Conservation (phyloP, 2,113 vertebrate species). For the Fukomys damarensis region DNA sequence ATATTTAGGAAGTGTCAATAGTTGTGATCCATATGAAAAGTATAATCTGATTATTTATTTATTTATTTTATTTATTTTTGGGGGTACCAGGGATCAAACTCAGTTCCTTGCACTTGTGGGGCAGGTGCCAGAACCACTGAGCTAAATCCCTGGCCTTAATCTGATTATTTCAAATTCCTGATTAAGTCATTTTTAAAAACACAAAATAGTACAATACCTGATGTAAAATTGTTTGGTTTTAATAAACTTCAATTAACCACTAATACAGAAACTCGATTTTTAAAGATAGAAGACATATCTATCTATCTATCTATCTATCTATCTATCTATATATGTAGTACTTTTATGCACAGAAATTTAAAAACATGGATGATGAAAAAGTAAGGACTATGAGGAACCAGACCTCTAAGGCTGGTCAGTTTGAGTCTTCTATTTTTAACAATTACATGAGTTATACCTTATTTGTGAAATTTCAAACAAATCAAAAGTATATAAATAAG, state of each 20-base stretch:
- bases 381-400: neutral
- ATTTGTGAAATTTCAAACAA: slow-evolving; percentile 54
- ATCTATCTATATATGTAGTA: neutral
- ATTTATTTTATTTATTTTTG: too few species aligned
- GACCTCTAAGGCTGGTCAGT: neutral
- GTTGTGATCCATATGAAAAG: slow-evolving; percentile 36
- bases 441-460: neutral
- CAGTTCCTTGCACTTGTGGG: too few species aligned
- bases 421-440: slow-evolving; percentile 36
- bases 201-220: slow-evolving; percentile 30
- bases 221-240: slow-evolving; percentile 4
- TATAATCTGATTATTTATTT: too few species aligned
- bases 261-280: slow-evolving; percentile 38
- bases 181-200: slow-evolving; percentile 61
- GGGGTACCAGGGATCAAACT: too few species aligned
- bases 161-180: slow-evolving; percentile 34
- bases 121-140: too few species aligned
- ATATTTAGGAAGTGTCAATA: neutral
- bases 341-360: slow-evolving; percentile 53
- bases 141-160: too few species aligned
- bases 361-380: slow-evolving; percentile 13
- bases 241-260: slow-evolving; percentile 40
- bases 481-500: too few species aligned
- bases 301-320: too few species aligned
- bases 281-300: neutral